phyloP scores from a whole-genome alignment of 1,140 invertebrate genomes.

The Aphelenchoides fujianensis region DNA sequence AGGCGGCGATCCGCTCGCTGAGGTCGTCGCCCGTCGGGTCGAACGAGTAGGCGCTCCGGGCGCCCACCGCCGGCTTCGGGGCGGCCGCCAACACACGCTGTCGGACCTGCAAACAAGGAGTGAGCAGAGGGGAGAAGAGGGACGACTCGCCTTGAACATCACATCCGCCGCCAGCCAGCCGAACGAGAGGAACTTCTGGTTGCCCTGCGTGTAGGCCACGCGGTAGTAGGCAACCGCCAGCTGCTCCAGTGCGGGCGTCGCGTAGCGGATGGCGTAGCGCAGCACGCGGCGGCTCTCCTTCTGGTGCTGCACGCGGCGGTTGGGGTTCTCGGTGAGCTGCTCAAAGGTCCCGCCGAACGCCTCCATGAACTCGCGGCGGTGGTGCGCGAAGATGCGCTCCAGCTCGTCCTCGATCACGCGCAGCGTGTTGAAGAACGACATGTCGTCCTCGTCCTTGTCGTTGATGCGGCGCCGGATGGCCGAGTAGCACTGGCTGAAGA shows the following conservation, averaged over 20 bases:
- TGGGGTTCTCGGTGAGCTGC: background rate
- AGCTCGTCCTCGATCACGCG: constrained; percentile 41
- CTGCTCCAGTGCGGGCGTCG: constrained; percentile 28
- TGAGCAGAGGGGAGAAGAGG: constrained; percentile 1
- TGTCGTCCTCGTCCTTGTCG: constrained; percentile 41
- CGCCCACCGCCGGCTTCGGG: background rate
- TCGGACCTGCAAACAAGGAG: constrained; percentile 22
- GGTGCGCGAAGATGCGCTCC: constrained; percentile 19
- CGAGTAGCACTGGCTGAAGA: constrained; percentile 37
- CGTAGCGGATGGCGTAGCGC: constrained; percentile 17
- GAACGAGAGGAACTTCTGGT: constrained; percentile 38
- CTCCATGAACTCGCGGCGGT: constrained; percentile 32
- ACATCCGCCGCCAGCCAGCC: constrained; percentile 44
- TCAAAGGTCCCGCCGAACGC: constrained; percentile 21
- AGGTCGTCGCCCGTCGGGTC: background rate
- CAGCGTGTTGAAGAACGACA: constrained; percentile 46
- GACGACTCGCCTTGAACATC: constrained; percentile 25
- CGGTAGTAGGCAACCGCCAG: constrained; percentile 42
- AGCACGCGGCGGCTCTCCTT: constrained; percentile 2
- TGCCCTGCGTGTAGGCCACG: constrained; percentile 22
- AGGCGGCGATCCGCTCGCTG: background rate
- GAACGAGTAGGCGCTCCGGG: background rate
- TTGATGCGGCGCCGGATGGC: constrained; percentile 28
- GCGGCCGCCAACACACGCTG: background rate
- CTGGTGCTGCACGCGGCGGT: background rate